phyloP scores from a whole-genome alignment of 2,888 invertebrate species.

The Horisme vitalbata region DNA sequence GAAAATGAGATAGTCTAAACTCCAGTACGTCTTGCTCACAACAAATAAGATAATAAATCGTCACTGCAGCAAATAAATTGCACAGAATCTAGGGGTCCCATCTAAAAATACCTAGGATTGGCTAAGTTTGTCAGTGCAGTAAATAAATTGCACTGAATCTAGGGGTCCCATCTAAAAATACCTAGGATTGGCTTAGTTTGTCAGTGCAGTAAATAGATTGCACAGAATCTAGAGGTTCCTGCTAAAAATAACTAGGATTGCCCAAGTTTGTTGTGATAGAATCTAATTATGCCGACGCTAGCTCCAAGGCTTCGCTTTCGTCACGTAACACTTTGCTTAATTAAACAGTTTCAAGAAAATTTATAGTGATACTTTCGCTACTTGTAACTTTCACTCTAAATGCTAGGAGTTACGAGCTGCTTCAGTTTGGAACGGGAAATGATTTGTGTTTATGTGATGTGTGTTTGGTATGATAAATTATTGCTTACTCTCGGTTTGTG shows the following conservation, averaged over 20 bases:
- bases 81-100: conserved; percentile 30
- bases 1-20: not conserved
- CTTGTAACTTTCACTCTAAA: conserved; percentile 8
- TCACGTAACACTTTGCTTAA: conserved; percentile 64
- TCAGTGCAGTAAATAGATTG: conserved; percentile 31
- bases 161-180: conserved; percentile 24
- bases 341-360: conserved; percentile 59
- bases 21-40: conserved; percentile 11
- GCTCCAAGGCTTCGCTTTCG: conserved; percentile 48
- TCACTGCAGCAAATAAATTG: conserved; percentile 31
- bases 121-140: conserved; percentile 41
- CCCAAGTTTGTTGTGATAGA: conserved; percentile 45
- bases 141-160: conserved; percentile 34
- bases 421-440: conserved; percentile 1
- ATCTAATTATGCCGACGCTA: conserved; percentile 50
- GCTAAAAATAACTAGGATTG: conserved; percentile 27
- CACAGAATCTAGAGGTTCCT: conserved; percentile 30
- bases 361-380: conserved; percentile 19
- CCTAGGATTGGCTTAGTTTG: conserved; percentile 30
- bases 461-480: conserved; percentile 6
- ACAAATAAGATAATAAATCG: conserved; percentile 21
- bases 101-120: conserved; percentile 27
- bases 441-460: conserved; percentile 5
- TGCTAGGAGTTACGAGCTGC: not conserved
- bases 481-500: too few relatives aligned